These are phyloP conservation scores for Sparus aurata DNA, from an alignment of 2,797 vertebrate species.

Conservation along the genomic window DNA sequence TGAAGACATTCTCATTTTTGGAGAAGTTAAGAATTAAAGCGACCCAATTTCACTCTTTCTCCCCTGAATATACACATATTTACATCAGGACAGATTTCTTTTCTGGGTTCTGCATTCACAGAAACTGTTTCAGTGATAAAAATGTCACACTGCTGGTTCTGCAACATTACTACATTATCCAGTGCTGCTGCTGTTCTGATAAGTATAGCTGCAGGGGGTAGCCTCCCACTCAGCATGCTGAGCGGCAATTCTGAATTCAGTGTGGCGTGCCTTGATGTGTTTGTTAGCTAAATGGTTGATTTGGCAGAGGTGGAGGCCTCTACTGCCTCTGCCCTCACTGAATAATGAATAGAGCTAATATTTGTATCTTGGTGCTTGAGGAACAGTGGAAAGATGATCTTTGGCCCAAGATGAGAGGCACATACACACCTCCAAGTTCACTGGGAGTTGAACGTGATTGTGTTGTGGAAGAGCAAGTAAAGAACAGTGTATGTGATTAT, in stretches of 20 bases:
- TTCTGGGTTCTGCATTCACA: constrained; percentile 38
- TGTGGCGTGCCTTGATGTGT: constrained; percentile 71
- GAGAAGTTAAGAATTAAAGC: constrained; percentile 39
- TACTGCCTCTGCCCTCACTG: constrained; percentile 73
- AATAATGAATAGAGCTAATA: constrained; percentile 82
- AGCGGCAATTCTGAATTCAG: constrained; percentile 71
- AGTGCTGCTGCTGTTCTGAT: constrained; percentile 69
- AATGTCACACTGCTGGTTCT: constrained; percentile 52
- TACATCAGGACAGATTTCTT: not conserved
- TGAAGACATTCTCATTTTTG: constrained; percentile 27
- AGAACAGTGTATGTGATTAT: constrained; percentile 39
- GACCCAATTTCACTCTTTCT: constrained; percentile 38
- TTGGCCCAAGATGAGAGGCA: constrained; percentile 71
- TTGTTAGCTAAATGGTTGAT: constrained; percentile 81
- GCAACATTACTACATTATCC: constrained; percentile 62
- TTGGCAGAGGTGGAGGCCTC: constrained; percentile 73
- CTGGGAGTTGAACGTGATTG: constrained; percentile 47
- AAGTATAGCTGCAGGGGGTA: constrained; percentile 75
- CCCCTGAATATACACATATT: constrained; percentile 10
- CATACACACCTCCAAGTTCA: constrained; percentile 65
- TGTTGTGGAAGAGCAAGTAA: constrained; percentile 45
- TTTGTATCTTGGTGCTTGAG: constrained; percentile 67
- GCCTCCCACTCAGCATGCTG: constrained; percentile 74
- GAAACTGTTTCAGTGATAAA: constrained; percentile 58
- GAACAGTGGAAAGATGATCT: constrained; percentile 76